Base-by-base conservation (phyloP, 1,140 invertebrate species). In the Drosophila sulfurigaster region DNA sequence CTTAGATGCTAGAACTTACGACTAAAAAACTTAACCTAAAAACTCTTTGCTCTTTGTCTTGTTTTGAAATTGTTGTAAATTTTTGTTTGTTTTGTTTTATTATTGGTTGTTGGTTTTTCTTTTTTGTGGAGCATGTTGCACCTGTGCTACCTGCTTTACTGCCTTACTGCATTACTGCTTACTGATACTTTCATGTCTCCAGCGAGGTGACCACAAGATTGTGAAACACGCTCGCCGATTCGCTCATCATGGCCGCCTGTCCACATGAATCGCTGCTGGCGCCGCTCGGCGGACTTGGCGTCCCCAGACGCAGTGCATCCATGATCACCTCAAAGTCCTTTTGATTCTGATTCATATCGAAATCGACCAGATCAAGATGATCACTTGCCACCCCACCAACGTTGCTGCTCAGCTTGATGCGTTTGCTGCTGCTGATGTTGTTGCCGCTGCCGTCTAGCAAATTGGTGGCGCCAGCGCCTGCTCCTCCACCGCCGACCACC, bases 201-300 rank as follows among this genome's bases (percentile, higher is more conserved):
- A 96, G 90, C 3, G 95, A 95, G 3, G 95, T 94, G 30, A 92
- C 91, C 3, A 96, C 95, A 56, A 96, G 93, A 91, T 94, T 95
- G 86, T 95, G 95, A 89, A 95, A 96, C 57, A 94, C 94, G 66
- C 94, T 94, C 4, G 95, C 95, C 83, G 95, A 95, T 62, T 96
- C 94, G 75, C 95, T 95, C 82, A 95, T 94, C 93, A 96, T 95
- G 41, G 95, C 95, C 64, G 95, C 93, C 75, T 96, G 95, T 45
- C 95, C 95, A 79, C 95, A 94, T 70, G 81, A 94, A 91, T 89
- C 94, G 90, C 68, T 92, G 91, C 68, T 92, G 25, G 38, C 89
- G 78, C 59, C 93, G 91, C 49, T 94, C 49, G 70, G 93, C 91
- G 68, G 91, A 49, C 82, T 93, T 0, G 91, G 88, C 56, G 92